Evolutionary conservation across 2,888 invertebrate species (phyloP), one percentile per base, ranked within the genome.

Genomic region (Archips crataeganus): DNA sequence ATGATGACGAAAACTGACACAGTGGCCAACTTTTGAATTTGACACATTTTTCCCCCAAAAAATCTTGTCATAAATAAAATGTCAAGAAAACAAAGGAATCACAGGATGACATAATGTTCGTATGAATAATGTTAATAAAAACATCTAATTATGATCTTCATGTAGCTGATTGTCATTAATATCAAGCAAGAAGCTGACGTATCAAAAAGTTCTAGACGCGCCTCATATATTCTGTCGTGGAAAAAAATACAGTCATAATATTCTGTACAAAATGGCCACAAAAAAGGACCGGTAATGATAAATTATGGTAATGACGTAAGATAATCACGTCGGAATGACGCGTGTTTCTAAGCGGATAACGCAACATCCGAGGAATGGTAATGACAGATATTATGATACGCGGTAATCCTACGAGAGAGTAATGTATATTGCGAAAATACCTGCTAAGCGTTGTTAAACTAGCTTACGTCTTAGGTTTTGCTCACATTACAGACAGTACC

Each of bases 231-330:
- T 59, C 34, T 10, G 4, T n/a, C 34, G 4, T 5, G 42, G 49
- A 32, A 51, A 54, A 13, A 54, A 60, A 67, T 45, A 54, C 23
- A 11, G 6, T 54, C 51, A 54, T 34, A n/a, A 60, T 62, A 45
- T 61, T 51, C 32, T 32, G 11, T 51, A 36, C 61, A 61, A 66
- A 71, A 23, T 32, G 13, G 8, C 49, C 39, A 62, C 71, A 67
- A 63, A 72, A 71, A 72, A 62, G 67, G 67, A n/a, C 15, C 23
- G 67, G n/a, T 62, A 72, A 72, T 67, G 67, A 72, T 54, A 67
- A 45, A 67, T 72, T 62, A 67, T 67, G 67, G 71, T 61, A 72
- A 72, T 61, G 71, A 67, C 36, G 61, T 67, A 66, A 67, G 45
- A 62, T 72, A 67, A 72, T 72, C 61, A 72, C 65, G 34, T 10